Evolutionary conservation across 2,888 invertebrate genomes (phyloP).

Genomic region (Oscheius sp.): DNA sequence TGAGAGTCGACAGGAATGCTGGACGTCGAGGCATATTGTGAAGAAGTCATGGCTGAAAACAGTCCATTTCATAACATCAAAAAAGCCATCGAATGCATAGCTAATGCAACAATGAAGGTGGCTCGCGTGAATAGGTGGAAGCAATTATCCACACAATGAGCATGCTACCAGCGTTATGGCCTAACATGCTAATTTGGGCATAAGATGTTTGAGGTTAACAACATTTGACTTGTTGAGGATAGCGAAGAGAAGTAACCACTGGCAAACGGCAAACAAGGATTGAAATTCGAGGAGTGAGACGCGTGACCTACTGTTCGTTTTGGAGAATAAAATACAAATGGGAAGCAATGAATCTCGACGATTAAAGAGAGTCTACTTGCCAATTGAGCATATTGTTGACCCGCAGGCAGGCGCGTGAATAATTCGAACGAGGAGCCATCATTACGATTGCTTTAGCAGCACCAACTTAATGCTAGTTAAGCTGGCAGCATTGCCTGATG

Average conservation of each 20-base stretch:
- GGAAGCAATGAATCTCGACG: conserved; percentile 3
- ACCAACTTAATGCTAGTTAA: conserved; percentile 35
- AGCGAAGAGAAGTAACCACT: conserved; percentile 17
- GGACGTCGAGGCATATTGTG: conserved; percentile 33
- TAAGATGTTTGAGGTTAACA: not conserved
- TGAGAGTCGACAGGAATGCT: conserved; percentile 37
- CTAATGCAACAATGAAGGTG: conserved; percentile 20
- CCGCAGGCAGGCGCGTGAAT: conserved; percentile 35
- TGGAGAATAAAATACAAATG: not conserved
- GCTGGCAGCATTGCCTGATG: conserved; percentile 24
- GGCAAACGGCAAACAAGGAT: not conserved
- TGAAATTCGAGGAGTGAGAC: conserved; percentile 25
- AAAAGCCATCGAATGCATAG: conserved; percentile 15
- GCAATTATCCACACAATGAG: conserved; percentile 27
- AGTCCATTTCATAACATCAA: conserved; percentile 9
- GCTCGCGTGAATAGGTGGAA: conserved; percentile 29
- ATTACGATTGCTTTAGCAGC: conserved; percentile 37
- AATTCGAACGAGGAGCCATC: conserved; percentile 36
- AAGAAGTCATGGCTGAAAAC: conserved; percentile 33
- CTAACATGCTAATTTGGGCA: not conserved
- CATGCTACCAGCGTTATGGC: not conserved
- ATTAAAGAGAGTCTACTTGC: conserved; percentile 16
- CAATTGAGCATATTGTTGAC: conserved; percentile 40
- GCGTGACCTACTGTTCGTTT: conserved; percentile 1
- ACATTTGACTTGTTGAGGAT: not conserved